Evolutionary conservation across 2,797 vertebrate species (phyloP).

Genomic region (Ateles fusciceps): DNA sequence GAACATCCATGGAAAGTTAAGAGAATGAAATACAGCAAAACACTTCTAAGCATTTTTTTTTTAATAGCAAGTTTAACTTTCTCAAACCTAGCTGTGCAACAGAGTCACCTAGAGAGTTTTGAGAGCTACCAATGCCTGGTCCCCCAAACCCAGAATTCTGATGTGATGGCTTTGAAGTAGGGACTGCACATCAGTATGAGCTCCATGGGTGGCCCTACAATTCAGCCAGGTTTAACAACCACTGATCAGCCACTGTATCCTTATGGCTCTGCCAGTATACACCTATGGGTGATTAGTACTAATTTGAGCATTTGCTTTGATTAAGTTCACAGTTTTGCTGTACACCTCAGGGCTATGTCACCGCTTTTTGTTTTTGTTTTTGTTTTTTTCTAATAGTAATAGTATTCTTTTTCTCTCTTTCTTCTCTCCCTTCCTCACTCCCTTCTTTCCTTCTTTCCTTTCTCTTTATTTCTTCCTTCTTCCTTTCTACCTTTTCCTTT

Average conservation of each 20-base stretch:
- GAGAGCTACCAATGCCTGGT: neutral
- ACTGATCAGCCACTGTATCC: neutral
- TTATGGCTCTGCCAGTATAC: neutral
- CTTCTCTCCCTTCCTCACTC: neutral
- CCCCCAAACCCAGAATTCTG: neutral
- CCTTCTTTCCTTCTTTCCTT: neutral
- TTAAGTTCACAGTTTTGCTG: neutral
- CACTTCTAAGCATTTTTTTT: neutral
- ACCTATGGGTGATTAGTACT: neutral
- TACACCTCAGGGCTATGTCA: neutral
- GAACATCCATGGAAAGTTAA: neutral
- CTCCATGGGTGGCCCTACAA: neutral
- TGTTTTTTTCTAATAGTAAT: neutral
- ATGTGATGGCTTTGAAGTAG: neutral
- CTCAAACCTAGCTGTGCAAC: neutral
- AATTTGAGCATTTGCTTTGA: neutral
- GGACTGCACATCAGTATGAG: neutral
- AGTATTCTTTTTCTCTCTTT: neutral
- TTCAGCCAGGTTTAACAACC: neutral
- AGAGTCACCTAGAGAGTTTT: neutral
- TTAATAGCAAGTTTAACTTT: neutral
- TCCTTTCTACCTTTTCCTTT: too few relatives aligned
- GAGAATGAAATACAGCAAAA: neutral
- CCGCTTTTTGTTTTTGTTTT: neutral
- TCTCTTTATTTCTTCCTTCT: neutral